Evolutionary conservation across 2,113 vertebrate genomes (phyloP).

Genomic region (Megalops atlanticus): DNA sequence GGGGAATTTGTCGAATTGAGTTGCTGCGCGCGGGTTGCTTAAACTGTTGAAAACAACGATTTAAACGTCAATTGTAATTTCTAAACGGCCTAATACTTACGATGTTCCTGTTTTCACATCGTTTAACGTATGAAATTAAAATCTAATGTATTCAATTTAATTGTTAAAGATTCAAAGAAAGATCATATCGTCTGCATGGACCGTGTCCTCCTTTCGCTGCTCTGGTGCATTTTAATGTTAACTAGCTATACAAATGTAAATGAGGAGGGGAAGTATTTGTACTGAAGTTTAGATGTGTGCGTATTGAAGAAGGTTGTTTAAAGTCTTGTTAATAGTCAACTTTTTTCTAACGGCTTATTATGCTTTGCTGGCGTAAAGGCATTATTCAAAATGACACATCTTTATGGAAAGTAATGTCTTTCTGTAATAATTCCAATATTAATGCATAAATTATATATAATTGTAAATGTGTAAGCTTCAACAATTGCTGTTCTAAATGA

Average conservation of each 20-base stretch:
- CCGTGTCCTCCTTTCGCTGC: slow-evolving; percentile 65
- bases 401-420: neutral
- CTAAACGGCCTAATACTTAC: neutral
- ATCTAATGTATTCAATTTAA: slow-evolving; percentile 44
- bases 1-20: neutral
- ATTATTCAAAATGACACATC: neutral
- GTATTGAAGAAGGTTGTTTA: slow-evolving; percentile 66
- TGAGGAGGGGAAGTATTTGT: slow-evolving; percentile 70
- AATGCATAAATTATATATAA: neutral
- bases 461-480: neutral
- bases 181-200: slow-evolving; percentile 66
- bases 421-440: neutral
- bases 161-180: slow-evolving; percentile 67
- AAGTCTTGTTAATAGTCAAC: slow-evolving; percentile 70
- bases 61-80: too few species aligned
- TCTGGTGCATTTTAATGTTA: slow-evolving; percentile 76
- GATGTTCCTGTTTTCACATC: slow-evolving; percentile 19
- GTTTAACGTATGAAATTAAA: slow-evolving; percentile 50
- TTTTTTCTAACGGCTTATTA: slow-evolving; percentile 39
- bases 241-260: slow-evolving; percentile 77
- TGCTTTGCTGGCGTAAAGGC: slow-evolving; percentile 47
- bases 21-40: neutral
- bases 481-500: too few species aligned
- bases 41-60: too few species aligned
- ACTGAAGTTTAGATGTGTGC: slow-evolving; percentile 61